Evolutionary conservation across 2,888 invertebrate species (phyloP), one percentile per base, ranked within the genome.

Genomic region (Schizotus pectinicornis): DNA sequence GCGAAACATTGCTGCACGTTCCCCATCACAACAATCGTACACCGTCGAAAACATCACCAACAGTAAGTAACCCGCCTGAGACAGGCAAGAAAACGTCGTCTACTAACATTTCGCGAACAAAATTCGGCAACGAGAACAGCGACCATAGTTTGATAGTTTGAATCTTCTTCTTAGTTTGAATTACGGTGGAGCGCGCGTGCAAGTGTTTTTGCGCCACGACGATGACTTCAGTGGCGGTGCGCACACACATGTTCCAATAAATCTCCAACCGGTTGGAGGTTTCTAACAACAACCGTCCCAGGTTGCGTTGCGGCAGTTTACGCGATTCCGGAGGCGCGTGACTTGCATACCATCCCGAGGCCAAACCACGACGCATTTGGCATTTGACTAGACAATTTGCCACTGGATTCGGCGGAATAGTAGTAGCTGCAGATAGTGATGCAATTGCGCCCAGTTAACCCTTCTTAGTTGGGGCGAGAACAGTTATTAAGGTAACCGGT

Each of bases 1-100:
- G 69, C 65, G 46, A 74, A 73, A 50, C 74, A 74, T 67, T 73
- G 69, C 58, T 73, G 74, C 59, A 73, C 63, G 59, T 74, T 74
- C 64, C 74, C 74, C 74, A 74, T 74, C 63, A 72, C 55, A 39
- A 37, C 5, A 36, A 35, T 7, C 13, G 9, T n/a, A 2, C 11
- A 8, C 13, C 39, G 7, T n/a, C 8, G 34, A 46, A 52, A 13
- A 22, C 60, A 62, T 63, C 53, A 66, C 63, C 60, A 32, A 50
- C 11, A 49, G 32, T 11, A 22, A 22, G 12, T 12, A 35, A 47
- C 47, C 42, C 22, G 39, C 7, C 22, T 48, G 42, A 49, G 42
- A 32, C 11, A 30, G 12, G 39, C 30, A 47, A 47, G 22, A 32
- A 14, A 53, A 47, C 46, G 22, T 38, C 30, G 45, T 45, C 39